Evolutionary conservation across 2,113 vertebrate species (phyloP).

Genomic region (Tilapia sparmanii): DNA sequence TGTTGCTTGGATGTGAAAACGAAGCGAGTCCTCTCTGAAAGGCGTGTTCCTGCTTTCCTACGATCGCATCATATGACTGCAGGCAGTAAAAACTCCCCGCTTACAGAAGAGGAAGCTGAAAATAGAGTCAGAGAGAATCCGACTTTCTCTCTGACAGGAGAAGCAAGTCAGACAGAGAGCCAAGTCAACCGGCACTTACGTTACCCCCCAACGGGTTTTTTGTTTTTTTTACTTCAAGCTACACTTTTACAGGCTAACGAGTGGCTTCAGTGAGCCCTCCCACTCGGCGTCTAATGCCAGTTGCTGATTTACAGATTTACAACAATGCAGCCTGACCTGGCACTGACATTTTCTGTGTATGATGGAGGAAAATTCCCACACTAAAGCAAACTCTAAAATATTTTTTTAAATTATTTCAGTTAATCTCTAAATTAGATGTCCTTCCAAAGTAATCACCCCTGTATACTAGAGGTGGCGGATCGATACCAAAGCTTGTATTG

Average conservation of each 20-base stretch:
- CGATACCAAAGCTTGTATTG: not conserved
- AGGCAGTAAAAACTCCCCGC: conserved; percentile 7
- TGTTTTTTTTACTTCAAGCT: not conserved
- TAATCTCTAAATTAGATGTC: not conserved
- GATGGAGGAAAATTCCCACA: not conserved
- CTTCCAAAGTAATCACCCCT: not conserved
- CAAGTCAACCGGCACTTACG: not conserved
- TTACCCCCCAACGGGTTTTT: not conserved
- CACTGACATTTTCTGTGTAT: not conserved
- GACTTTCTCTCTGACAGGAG: not conserved
- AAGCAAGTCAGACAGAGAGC: not conserved
- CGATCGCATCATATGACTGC: conserved; percentile 59
- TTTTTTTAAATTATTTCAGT: not conserved
- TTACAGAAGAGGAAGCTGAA: not conserved
- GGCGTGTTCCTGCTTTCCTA: conserved; percentile 31
- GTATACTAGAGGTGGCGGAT: not conserved
- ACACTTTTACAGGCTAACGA: not conserved
- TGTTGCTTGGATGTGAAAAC: not conserved
- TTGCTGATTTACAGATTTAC: not conserved
- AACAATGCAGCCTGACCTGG: not conserved
- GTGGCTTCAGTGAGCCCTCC: not conserved
- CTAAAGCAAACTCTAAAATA: not conserved
- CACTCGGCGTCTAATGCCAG: not conserved
- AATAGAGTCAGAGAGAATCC: not conserved
- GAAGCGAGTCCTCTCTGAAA: not conserved